phyloP scores from a whole-genome alignment of 2,113 vertebrate genomes.

The Nothoprocta perdicaria region DNA sequence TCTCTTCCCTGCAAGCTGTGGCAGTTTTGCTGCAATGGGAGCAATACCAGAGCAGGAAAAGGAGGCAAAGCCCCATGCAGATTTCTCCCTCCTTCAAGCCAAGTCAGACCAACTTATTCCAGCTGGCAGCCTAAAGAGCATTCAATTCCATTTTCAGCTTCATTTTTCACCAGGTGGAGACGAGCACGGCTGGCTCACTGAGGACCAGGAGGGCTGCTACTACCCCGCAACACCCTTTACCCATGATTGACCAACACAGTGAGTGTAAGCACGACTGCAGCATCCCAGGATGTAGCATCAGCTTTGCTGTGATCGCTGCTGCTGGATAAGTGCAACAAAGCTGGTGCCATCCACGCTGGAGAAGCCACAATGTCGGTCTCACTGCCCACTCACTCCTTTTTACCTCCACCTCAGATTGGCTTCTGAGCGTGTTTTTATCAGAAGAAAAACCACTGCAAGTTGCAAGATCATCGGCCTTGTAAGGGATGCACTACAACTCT shows the following conservation, averaged over 20 bases:
- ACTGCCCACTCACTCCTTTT: accelerated
- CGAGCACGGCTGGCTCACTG: accelerated
- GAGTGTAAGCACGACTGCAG: accelerated
- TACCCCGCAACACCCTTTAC: neutral
- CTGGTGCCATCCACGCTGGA: neutral
- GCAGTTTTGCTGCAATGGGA: neutral
- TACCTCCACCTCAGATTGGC: neutral
- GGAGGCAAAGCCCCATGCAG: neutral
- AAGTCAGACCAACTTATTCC: neutral
- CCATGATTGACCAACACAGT: neutral
- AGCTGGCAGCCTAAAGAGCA: neutral
- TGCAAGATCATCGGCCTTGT: neutral
- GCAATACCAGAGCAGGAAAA: neutral
- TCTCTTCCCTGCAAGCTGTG: neutral
- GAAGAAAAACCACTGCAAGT: neutral
- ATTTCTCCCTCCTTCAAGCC: neutral
- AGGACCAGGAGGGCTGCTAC: neutral
- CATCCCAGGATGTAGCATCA: neutral
- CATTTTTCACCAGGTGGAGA: neutral
- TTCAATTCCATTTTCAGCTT: neutral
- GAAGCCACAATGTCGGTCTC: neutral
- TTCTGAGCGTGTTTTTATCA: neutral
- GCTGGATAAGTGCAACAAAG: neutral
- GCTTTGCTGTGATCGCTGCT: neutral
- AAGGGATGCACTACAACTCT: neutral